phyloP scores from a whole-genome alignment of 2,888 invertebrate species.

The Drosophila emarginata region DNA sequence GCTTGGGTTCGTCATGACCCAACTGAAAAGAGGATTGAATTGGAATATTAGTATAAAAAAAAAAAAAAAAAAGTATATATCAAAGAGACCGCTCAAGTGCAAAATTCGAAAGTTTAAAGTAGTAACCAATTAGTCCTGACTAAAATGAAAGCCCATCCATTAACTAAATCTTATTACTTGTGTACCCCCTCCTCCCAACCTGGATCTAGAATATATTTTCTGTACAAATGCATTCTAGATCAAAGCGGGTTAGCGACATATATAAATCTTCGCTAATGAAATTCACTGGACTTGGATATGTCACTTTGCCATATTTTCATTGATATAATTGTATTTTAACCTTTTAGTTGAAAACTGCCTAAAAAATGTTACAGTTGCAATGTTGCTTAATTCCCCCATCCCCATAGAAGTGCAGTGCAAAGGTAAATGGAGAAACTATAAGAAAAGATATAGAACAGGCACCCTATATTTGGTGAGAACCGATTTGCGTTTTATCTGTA shows the following conservation, averaged over 20 bases:
- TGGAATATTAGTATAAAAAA: background rate
- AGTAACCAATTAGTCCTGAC: too few species aligned
- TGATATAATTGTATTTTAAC: background rate
- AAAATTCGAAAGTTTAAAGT: constrained; percentile 14
- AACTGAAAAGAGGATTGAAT: constrained; percentile 38
- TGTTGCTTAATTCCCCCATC: background rate
- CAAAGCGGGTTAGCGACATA: too few species aligned
- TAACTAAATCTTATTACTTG: too few species aligned
- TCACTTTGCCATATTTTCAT: too few species aligned
- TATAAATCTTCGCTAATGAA: too few species aligned
- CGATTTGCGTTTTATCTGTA: constrained; percentile 80
- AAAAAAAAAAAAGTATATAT: too few species aligned
- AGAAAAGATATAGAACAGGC: constrained; percentile 31
- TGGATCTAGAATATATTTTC: too few species aligned
- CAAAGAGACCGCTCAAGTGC: background rate
- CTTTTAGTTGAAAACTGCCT: background rate
- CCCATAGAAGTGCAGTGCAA: background rate
- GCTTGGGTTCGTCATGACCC: constrained; percentile 85
- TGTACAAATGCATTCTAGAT: too few species aligned
- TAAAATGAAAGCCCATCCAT: too few species aligned
- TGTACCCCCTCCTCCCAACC: too few species aligned
- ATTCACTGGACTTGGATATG: too few species aligned
- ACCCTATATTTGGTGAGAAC: constrained; percentile 79
- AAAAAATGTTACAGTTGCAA: constrained; percentile 10
- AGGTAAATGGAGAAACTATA: constrained; percentile 2